phyloP scores from a whole-genome alignment of 2,888 invertebrate species.

The Apamea anceps region DNA sequence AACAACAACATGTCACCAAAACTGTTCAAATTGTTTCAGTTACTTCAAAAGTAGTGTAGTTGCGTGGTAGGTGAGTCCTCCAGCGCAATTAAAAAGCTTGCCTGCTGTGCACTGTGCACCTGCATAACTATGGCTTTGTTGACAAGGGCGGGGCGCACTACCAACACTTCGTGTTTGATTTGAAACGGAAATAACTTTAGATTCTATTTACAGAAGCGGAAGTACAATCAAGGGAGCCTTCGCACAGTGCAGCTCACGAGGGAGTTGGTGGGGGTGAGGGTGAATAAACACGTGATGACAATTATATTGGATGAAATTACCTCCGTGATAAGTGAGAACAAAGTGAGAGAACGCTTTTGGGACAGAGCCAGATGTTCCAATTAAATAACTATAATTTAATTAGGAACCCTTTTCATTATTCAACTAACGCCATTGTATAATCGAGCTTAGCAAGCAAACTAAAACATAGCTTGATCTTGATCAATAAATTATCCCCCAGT shows the following conservation, averaged over 20 bases:
- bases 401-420: slow-evolving; percentile 40
- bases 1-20: slow-evolving; percentile 52
- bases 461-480: neutral
- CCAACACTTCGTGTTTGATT: neutral
- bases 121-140: slow-evolving; percentile 53
- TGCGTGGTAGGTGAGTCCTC: slow-evolving; percentile 80
- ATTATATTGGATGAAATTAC: slow-evolving; percentile 61
- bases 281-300: slow-evolving; percentile 61
- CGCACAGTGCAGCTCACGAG: slow-evolving; percentile 84
- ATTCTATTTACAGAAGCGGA: slow-evolving; percentile 81
- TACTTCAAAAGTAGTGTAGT: slow-evolving; percentile 86
- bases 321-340: slow-evolving; percentile 68
- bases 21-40: slow-evolving; percentile 88
- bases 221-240: slow-evolving; percentile 81
- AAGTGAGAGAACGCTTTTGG: slow-evolving; percentile 67
- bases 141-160: slow-evolving; percentile 40
- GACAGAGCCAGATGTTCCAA: slow-evolving; percentile 63
- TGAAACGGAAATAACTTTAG: slow-evolving; percentile 15
- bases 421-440: slow-evolving; percentile 15
- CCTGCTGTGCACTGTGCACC: slow-evolving; percentile 64
- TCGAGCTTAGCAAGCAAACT: slow-evolving; percentile 2
- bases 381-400: slow-evolving; percentile 70
- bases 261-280: slow-evolving; percentile 70
- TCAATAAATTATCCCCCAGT: slow-evolving; percentile 3
- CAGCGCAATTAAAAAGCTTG: slow-evolving; percentile 63